Conservation (phyloP, 2,113 vertebrate genomes). For the Mohoua ochrocephala region DNA sequence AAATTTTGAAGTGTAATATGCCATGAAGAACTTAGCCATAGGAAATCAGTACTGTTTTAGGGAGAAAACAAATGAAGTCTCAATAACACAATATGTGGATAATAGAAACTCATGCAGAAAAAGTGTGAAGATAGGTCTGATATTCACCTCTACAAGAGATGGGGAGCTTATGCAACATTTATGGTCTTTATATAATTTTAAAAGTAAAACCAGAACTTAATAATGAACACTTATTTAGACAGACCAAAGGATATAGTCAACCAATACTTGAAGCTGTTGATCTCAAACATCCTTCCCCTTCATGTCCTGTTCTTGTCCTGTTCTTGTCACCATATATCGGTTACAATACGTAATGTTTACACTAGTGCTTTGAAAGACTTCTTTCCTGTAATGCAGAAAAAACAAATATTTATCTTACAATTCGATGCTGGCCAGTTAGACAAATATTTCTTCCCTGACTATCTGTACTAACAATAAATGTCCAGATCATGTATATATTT, state of each 20-base stretch:
- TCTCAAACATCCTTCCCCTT: not conserved
- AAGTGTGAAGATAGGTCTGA: not conserved
- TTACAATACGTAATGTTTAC: not conserved
- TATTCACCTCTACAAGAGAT: not conserved
- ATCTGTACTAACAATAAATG: not conserved
- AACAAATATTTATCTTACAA: not conserved
- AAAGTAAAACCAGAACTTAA: not conserved
- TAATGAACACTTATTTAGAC: not conserved
- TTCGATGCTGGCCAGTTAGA: fast-evolving
- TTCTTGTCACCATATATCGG: not conserved
- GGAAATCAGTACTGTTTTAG: not conserved
- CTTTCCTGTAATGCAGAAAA: not conserved
- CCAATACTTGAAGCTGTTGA: not conserved
- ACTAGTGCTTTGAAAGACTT: not conserved
- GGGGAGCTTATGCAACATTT: not conserved
- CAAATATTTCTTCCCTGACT: not conserved
- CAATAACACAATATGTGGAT: not conserved
- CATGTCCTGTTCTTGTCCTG: not conserved
- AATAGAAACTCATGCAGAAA: not conserved
- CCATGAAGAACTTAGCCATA: not conserved
- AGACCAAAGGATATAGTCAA: not conserved
- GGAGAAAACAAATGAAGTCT: not conserved
- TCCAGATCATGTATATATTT: not conserved
- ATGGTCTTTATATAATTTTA: not conserved
- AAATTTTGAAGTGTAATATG: not conserved